Percentiles rank a stretch among this genome's conserved stretches.
Evolutionary conservation across 2,797 vertebrate genomes (phyloP).

Genomic region (Macropodus opercularis): DNA sequence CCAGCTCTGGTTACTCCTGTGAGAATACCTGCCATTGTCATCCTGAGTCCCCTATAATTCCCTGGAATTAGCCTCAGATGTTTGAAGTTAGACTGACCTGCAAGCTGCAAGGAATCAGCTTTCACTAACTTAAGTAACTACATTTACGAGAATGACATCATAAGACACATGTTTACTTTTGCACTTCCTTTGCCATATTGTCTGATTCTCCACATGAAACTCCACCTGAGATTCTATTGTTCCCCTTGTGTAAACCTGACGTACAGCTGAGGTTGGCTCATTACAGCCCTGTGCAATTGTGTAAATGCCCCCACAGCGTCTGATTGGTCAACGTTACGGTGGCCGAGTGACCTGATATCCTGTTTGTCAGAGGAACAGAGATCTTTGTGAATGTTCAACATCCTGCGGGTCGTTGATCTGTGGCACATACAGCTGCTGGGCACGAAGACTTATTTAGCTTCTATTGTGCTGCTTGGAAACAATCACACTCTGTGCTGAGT

Average conservation of each 20-base stretch:
- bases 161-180: neutral
- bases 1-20: constrained; percentile 74
- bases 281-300: constrained; percentile 14
- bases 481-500: constrained; percentile 27
- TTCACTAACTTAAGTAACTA: constrained; percentile 9
- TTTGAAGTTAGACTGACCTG: constrained; percentile 42
- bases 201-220: neutral
- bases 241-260: constrained; percentile 1
- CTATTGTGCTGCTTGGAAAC: constrained; percentile 63
- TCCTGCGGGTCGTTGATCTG: constrained; percentile 73
- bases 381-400: constrained; percentile 73
- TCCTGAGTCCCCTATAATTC: constrained; percentile 70
- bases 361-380: constrained; percentile 75
- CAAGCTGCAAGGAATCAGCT: constrained; percentile 27
- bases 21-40: constrained; percentile 82
- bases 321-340: constrained; percentile 51
- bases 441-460: constrained; percentile 49
- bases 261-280: constrained; percentile 16
- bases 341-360: constrained; percentile 70
- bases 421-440: constrained; percentile 66
- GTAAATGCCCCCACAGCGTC: constrained; percentile 30
- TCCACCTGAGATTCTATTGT: constrained; percentile 13
- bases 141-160: neutral
- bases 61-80: constrained; percentile 65
- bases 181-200: neutral